A percentile compares a stretch with the other conserved stretches of the same genome.
phyloP scores from a whole-genome alignment of 2,797 vertebrate genomes.

The Malurus leucopterus region DNA sequence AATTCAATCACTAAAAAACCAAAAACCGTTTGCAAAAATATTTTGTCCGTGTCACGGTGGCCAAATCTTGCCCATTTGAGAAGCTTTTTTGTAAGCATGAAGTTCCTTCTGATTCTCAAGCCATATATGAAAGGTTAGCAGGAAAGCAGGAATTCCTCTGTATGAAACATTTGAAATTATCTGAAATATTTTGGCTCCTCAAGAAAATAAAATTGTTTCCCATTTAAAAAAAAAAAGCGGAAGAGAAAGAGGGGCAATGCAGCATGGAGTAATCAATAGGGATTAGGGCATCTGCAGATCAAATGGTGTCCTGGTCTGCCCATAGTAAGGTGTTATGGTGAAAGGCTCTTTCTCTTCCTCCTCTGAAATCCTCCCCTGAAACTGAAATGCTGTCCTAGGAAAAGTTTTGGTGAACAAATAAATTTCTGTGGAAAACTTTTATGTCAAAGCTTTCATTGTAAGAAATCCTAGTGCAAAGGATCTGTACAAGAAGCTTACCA shows the following conservation, averaged over 20 bases:
- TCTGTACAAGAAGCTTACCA: background rate
- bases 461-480: background rate
- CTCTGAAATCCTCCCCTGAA: background rate
- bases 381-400: background rate
- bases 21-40: background rate
- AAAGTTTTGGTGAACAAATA: background rate
- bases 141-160: background rate
- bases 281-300: background rate
- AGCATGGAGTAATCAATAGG: background rate
- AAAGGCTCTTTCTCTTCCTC: background rate
- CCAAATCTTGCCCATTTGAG: background rate
- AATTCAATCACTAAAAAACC: background rate
- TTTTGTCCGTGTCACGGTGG: background rate
- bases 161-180: background rate
- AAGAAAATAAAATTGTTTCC: background rate
- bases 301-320: background rate
- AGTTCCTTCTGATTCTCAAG: background rate
- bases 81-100: background rate
- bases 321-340: background rate
- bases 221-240: accelerated
- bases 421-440: background rate
- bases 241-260: accelerated
- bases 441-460: background rate
- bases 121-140: background rate
- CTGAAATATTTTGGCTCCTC: background rate